Conservation (phyloP, 1,140 invertebrate species). For the Papilio polytes region DNA sequence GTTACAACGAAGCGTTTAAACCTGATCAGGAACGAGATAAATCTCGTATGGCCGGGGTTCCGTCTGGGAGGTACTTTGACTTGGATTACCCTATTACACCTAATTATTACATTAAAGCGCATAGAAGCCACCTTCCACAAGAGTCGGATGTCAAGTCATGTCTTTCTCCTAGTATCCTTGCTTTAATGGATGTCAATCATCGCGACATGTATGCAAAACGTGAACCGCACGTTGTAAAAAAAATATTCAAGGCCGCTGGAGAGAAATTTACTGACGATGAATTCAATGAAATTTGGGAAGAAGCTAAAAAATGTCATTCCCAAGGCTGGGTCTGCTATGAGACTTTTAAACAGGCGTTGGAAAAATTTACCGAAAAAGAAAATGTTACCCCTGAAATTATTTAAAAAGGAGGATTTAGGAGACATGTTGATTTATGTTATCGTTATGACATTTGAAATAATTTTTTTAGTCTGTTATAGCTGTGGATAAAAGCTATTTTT, state of each 20-base stretch:
- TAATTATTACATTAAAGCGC: slow-evolving; percentile 60
- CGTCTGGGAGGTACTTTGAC: slow-evolving; percentile 75
- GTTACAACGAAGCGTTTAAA: slow-evolving; percentile 75
- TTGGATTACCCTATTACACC: slow-evolving; percentile 69
- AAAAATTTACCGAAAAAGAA: slow-evolving; percentile 1
- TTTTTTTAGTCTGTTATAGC: background rate
- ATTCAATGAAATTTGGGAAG: slow-evolving; percentile 68
- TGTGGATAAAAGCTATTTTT: background rate
- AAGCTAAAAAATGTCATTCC: slow-evolving; percentile 72
- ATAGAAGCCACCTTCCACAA: slow-evolving; percentile 62
- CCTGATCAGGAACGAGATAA: slow-evolving; percentile 54
- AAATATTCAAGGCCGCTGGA: slow-evolving; percentile 69
- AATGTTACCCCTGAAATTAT: background rate
- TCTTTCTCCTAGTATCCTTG: slow-evolving; percentile 67
- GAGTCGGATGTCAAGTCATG: slow-evolving; percentile 71
- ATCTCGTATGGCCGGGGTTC: slow-evolving; percentile 62
- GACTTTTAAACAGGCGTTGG: slow-evolving; percentile 65
- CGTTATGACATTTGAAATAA: background rate
- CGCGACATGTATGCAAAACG: slow-evolving; percentile 75
- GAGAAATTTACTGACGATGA: slow-evolving; percentile 64
- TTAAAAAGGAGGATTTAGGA: background rate
- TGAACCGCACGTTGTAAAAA: slow-evolving; percentile 56
- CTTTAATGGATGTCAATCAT: slow-evolving; percentile 67
- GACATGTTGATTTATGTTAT: background rate
- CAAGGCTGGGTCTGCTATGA: slow-evolving; percentile 74